Evolutionary conservation across 92 coral and sea anemone genomes (phyloP), one percentile per base, ranked within the genome.

Genomic region (Diadumene lineata): DNA sequence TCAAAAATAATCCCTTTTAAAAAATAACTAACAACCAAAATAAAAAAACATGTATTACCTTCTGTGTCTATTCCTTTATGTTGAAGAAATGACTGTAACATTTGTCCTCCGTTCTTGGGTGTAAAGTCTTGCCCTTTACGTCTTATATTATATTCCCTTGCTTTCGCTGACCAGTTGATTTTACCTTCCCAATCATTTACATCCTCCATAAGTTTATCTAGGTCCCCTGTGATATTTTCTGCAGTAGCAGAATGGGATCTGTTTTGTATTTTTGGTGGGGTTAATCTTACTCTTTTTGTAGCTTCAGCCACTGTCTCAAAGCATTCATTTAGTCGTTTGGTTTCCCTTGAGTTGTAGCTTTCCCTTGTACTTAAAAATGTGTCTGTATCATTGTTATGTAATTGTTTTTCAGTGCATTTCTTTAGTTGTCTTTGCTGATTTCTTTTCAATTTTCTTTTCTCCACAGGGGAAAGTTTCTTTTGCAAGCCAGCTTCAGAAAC

Each of bases 131-230:
- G 1, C 1, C 64, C 64, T 70, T 27, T 69, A 15, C 58, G 67
- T 69, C 77, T 79, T 18, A 79, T 69, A 7, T 60, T 13, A 43
- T 78, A 78, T 25, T 70, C 26, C 58, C 50, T 79, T 31, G 77
- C 84, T 60, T 69, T 79, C 60, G 70, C 71, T 33, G 77, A 38
- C 84, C 77, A 70, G 77, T 74, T 60, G 30, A 79, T 57, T 31
- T 69, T 70, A 22, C 31, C 31, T 68, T 55, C 60, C 76, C 83
- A 78, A 25, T 24, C 29, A 16, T 29, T 30, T 26, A 69, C 32
- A 43, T 78, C 83, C 9, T 69, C 26, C 34, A 68, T 19, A 13
- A 78, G 56, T 66, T 78, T 46, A 23, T 78, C 83, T 34, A 56
- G 53, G 48, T 75, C 69, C 56, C 80, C 72, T 11, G n/a, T 23